phyloP scores from a whole-genome alignment of 1,140 invertebrate species.

The Proales similis region DNA sequence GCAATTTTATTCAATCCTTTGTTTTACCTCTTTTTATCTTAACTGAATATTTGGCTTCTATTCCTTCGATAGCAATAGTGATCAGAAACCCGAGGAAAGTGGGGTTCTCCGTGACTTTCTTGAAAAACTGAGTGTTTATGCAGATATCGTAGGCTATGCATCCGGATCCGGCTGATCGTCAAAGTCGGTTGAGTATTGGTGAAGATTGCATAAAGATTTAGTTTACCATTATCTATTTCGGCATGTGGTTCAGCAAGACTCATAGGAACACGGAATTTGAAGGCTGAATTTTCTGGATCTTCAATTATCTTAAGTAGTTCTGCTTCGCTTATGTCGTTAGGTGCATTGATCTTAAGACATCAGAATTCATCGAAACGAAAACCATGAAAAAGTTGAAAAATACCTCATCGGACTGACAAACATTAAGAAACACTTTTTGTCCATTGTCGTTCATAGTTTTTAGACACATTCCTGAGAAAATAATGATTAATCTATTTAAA shows the following conservation, averaged over 20 bases:
- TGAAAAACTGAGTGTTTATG: slow-evolving; percentile 65
- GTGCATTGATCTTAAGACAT: slow-evolving; percentile 68
- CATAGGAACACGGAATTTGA: slow-evolving; percentile 71
- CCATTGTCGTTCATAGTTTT: slow-evolving; percentile 65
- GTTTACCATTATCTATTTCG: slow-evolving; percentile 67
- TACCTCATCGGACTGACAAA: slow-evolving; percentile 43
- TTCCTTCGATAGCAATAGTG: slow-evolving; percentile 65
- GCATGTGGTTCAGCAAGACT: slow-evolving; percentile 71
- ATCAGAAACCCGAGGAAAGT: slow-evolving; percentile 68
- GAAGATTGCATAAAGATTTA: slow-evolving; percentile 20
- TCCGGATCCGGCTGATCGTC: slow-evolving; percentile 57
- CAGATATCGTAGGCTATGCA: slow-evolving; percentile 69
- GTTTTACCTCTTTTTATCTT: slow-evolving; percentile 29
- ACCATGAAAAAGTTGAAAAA: slow-evolving; percentile 1
- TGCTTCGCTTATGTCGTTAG: slow-evolving; percentile 69
- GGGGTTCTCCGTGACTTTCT: slow-evolving; percentile 58
- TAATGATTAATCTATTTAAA: too few species aligned
- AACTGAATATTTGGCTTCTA: slow-evolving; percentile 63
- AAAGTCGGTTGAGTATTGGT: background rate
- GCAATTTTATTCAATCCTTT: background rate
- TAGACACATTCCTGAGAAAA: slow-evolving; percentile 78
- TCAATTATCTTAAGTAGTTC: slow-evolving; percentile 65
- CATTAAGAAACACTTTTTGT: slow-evolving; percentile 53
- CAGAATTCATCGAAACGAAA: slow-evolving; percentile 40
- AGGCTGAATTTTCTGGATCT: slow-evolving; percentile 54